phyloP scores from a whole-genome alignment of 2,113 vertebrate genomes.

The Epinephelus fuscoguttatus region DNA sequence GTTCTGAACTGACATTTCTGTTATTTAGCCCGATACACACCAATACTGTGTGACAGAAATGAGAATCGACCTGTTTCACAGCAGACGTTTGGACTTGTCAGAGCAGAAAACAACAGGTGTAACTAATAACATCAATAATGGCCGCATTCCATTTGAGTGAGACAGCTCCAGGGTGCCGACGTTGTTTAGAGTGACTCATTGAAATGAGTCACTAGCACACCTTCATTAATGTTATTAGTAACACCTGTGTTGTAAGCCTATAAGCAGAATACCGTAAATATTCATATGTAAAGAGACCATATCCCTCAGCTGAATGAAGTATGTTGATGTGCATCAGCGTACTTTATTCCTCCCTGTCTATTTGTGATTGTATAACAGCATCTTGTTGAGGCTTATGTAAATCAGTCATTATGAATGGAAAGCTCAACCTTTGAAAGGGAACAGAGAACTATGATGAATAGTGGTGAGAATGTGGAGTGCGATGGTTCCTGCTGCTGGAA shows the following conservation, averaged over 20 bases:
- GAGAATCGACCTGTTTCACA: not conserved
- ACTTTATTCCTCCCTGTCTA: not conserved
- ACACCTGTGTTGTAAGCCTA: not conserved
- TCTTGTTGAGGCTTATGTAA: not conserved
- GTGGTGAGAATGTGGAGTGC: not conserved
- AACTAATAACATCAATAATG: not conserved
- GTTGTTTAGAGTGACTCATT: not conserved
- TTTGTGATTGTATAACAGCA: not conserved
- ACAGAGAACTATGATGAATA: not conserved
- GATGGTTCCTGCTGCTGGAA: constrained; percentile 3
- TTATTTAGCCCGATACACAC: not conserved
- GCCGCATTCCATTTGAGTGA: not conserved
- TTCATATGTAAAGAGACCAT: not conserved
- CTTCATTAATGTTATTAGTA: not conserved
- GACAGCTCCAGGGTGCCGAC: not conserved
- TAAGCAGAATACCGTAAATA: not conserved
- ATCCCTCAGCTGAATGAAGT: not conserved
- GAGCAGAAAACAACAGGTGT: constrained; percentile 4
- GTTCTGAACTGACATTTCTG: not conserved
- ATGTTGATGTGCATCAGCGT: too few species aligned
- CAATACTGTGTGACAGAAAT: too few species aligned
- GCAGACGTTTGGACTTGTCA: not conserved
- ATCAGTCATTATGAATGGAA: not conserved
- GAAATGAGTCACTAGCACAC: not conserved
- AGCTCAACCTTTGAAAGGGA: not conserved